Base-by-base conservation (phyloP, 2,888 invertebrate species). In the Athalia circularis region DNA sequence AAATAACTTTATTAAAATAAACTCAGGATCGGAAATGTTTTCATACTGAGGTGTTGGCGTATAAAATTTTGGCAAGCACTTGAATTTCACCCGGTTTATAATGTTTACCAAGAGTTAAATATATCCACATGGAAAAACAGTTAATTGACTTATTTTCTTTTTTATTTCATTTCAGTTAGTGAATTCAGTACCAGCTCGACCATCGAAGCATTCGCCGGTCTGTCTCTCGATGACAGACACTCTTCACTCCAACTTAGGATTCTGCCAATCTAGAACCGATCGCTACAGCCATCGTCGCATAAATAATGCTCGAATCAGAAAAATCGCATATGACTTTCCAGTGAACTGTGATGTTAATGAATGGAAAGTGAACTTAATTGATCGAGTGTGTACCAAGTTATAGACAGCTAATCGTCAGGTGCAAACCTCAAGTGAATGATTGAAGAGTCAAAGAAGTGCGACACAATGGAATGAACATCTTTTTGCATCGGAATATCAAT, bases 1-100 rank as follows among this genome's bases (percentile, higher is more conserved):
- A 72, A 72, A 72, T 72, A 72, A 72, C 72, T 59, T 59, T 47
- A 72, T 59, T 59, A 59, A 72, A 72, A 72, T 72, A 72, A 72
- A 72, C 72, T 59, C 47, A 9, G 59, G 57, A 59, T 59, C 72
- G 72, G 72, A 72, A 72, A 72, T 72, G 72, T 72, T 72, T 72
- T 72, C 72, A 72, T 57, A 47, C 47, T 59, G 45, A 59, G 57
- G 57, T 72, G 72, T 72, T 72, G 72, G 59, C 72, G 47, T 72
- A 57, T 59, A 59, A 59, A 59, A 72, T 72, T 72, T 70, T 72
- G 72, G 72, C 72, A 59, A 72, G 47, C 72, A 72, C 59, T 45
- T 59, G 72, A 72, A 59, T 72, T 72, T 50, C 57, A 59, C 59
- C 45, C 47, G 72, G 72, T 61, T 62, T 50, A 75, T 75, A 75